Base-by-base conservation (phyloP, 2,113 vertebrate genomes). In the Tamias sibiricus region DNA sequence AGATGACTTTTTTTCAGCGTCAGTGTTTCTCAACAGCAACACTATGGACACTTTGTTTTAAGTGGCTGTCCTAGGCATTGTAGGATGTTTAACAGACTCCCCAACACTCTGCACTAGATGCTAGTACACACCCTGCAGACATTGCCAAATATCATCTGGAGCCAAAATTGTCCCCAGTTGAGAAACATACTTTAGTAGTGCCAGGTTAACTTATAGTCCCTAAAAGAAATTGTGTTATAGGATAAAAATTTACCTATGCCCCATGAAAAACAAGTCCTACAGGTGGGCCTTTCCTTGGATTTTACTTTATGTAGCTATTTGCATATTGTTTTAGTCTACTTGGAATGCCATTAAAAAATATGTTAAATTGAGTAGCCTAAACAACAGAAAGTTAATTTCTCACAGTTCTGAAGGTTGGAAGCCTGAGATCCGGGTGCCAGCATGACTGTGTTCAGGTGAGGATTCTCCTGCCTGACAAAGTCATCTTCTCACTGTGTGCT, bases 21-120 rank as follows among this genome's bases (percentile, higher is more conserved):
- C 24, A 84, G 6, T 4, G 12, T 49, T 91, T 76, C 71, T 12
- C 16, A 79, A 12, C 4, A n/a, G 0, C 3, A 40, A 4, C 22
- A 3, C 9, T 85, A 0, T 5, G 59, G 57, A 12, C 6, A 1
- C 16, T 30, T 19, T 47, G 2, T 1, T 3, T 0, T 83, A 47
- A 42, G 17, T 17, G n/a, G 8, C 40, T 49, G 0, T 28, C 10
- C 32, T 83, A 10, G 30, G 24, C 19, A 4, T 11, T 30, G 1
- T 12, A 12, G 0, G n/a, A 19, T n/a, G 1, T 40, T 82, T 32
- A 82, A 3, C 6, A 69, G 40, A 19, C 59, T 37, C 19, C 16
- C 44, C 49, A 22, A 3, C 28, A 35, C n/a, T 89, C 0, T 2
- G 10, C 22, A 32, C 44, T 59, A 28, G 71, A 91, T 68, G 13